phyloP scores from a whole-genome alignment of 2,113 vertebrate species.

The Cnemophilus loriae region DNA sequence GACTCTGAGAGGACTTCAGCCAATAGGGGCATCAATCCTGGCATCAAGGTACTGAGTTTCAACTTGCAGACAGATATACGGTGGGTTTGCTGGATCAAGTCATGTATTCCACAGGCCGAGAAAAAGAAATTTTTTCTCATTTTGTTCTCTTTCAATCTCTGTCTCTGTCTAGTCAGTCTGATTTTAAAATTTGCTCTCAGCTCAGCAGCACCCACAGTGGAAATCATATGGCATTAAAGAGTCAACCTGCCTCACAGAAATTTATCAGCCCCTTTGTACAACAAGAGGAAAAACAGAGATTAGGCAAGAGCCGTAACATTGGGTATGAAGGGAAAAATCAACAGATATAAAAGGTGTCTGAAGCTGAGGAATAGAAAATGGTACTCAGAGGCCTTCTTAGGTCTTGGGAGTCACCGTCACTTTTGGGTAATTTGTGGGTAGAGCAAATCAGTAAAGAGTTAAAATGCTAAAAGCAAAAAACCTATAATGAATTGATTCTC shows the following conservation, averaged over 20 bases:
- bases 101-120: not conserved
- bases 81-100: not conserved
- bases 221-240: not conserved
- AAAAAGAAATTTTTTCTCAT: not conserved
- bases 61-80: not conserved
- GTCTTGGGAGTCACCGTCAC: not conserved
- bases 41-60: not conserved
- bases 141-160: not conserved
- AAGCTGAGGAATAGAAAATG: not conserved
- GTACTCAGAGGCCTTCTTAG: not conserved
- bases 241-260: not conserved
- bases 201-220: not conserved
- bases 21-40: not conserved
- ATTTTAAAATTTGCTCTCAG: slow-evolving; percentile 17
- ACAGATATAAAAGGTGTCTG: not conserved
- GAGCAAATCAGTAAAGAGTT: not conserved
- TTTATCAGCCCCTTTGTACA: not conserved
- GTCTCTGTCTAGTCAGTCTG: not conserved
- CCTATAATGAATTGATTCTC: not conserved
- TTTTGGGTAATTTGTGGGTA: not conserved
- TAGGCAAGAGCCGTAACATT: not conserved
- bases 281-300: not conserved
- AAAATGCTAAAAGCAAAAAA: not conserved
- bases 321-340: not conserved
- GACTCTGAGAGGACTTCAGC: not conserved